phyloP scores from a whole-genome alignment of 2,113 vertebrate genomes.

The Halichoeres trimaculatus region DNA sequence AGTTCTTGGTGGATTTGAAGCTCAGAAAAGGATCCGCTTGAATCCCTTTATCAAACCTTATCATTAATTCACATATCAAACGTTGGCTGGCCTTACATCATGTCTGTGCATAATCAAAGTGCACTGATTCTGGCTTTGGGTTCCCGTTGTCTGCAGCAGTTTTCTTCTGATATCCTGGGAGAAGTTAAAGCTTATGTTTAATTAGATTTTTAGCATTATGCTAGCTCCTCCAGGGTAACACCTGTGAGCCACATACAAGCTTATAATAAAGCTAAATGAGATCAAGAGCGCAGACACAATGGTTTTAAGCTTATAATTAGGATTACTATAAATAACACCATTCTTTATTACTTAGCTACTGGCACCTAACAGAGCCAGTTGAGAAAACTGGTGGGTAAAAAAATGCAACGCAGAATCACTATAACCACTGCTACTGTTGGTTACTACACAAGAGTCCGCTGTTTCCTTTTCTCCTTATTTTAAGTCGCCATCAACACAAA shows the following conservation, averaged over 20 bases:
- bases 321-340: background rate
- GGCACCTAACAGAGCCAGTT: background rate
- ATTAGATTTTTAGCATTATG: slow-evolving; percentile 27
- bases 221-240: slow-evolving; percentile 25
- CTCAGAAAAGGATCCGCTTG: slow-evolving; percentile 43
- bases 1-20: slow-evolving; percentile 39
- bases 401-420: too few species aligned
- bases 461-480: too few species aligned
- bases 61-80: slow-evolving; percentile 33
- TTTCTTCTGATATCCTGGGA: slow-evolving; percentile 22
- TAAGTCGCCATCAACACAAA: too few species aligned
- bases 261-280: slow-evolving; percentile 41
- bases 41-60: slow-evolving; percentile 40
- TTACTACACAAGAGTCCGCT: too few species aligned
- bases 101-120: slow-evolving; percentile 24
- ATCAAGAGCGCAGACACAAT: slow-evolving; percentile 29
- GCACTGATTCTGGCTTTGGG: slow-evolving; percentile 2
- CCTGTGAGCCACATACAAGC: slow-evolving; percentile 24
- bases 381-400: background rate
- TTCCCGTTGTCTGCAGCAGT: slow-evolving; percentile 24
- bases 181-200: slow-evolving; percentile 6
- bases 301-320: slow-evolving; percentile 42
- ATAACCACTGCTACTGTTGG: too few species aligned
- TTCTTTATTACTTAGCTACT: background rate
- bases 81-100: slow-evolving; percentile 15